phyloP scores from a whole-genome alignment of 2,113 vertebrate species.

The Ibidorhyncha struthersii region DNA sequence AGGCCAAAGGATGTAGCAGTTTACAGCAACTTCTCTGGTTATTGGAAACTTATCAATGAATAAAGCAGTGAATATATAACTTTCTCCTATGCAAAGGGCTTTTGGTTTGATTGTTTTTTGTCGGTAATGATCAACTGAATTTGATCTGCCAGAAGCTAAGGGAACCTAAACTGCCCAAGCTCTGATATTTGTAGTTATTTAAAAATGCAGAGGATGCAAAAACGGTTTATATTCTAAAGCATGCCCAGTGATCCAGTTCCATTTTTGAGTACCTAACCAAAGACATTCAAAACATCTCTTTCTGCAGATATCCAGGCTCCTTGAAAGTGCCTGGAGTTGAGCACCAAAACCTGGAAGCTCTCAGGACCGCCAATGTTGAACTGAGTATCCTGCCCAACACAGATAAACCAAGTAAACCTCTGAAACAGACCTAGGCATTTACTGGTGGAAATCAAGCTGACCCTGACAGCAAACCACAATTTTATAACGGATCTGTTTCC shows the following conservation, averaged over 20 bases:
- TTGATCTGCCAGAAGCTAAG: neutral
- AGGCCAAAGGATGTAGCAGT: neutral
- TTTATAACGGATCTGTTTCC: neutral
- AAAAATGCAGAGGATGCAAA: neutral
- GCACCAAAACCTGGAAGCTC: neutral
- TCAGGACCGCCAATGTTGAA: neutral
- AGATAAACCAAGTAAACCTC: neutral
- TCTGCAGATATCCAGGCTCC: neutral
- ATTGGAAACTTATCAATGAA: neutral
- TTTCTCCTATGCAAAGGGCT: neutral
- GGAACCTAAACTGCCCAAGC: neutral
- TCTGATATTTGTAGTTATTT: neutral
- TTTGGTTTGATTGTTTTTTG: neutral
- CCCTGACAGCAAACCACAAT: neutral
- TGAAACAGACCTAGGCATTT: neutral
- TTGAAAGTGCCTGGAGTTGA: neutral
- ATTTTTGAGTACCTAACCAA: neutral
- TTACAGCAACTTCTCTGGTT: neutral
- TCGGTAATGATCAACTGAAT: neutral
- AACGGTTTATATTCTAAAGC: neutral
- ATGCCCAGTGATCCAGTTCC: neutral
- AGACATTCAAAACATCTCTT: neutral
- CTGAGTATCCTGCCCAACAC: neutral
- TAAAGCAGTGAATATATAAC: neutral
- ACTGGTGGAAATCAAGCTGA: neutral